Conservation (phyloP, 2,797 vertebrate species). For the Phoeniculus purpureus region DNA sequence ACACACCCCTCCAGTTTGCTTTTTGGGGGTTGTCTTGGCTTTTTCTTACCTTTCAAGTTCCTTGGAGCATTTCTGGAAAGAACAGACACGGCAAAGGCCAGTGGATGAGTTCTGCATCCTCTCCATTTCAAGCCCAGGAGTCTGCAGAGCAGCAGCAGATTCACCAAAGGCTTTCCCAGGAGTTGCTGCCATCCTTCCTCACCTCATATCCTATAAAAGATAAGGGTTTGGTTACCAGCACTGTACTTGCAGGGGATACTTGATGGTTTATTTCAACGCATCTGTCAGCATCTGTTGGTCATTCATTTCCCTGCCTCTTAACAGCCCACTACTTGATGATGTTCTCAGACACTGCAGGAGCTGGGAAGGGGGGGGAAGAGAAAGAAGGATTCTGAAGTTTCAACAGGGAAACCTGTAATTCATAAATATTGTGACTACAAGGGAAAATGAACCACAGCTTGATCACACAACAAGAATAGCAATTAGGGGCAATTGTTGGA, state of each 20-base stretch:
- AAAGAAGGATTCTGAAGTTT: not conserved
- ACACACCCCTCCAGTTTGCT: not conserved
- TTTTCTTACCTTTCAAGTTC: not conserved
- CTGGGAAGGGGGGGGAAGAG: not conserved
- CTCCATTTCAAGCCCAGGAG: not conserved
- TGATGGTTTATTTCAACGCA: not conserved
- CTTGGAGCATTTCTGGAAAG: not conserved
- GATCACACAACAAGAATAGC: slow-evolving; percentile 72
- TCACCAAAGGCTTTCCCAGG: not conserved
- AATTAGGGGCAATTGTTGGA: slow-evolving; percentile 74
- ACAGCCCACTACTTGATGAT: not conserved
- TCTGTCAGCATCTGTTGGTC: not conserved
- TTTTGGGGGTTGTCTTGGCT: not conserved
- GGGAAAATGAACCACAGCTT: slow-evolving; percentile 74
- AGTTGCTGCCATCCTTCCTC: not conserved
- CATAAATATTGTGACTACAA: slow-evolving; percentile 70
- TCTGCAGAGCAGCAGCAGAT: not conserved
- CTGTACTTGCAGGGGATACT: not conserved
- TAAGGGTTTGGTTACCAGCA: not conserved
- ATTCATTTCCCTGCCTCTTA: not conserved
- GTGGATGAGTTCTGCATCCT: not conserved
- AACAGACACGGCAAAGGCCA: not conserved
- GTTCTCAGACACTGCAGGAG: not conserved
- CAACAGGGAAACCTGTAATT: slow-evolving; percentile 40
- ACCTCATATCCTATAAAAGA: not conserved